Percentiles rank a stretch among this genome's conserved stretches.
Conservation (phyloP, 2,797 vertebrate species). For the Yasuhikotakia modesta region DNA sequence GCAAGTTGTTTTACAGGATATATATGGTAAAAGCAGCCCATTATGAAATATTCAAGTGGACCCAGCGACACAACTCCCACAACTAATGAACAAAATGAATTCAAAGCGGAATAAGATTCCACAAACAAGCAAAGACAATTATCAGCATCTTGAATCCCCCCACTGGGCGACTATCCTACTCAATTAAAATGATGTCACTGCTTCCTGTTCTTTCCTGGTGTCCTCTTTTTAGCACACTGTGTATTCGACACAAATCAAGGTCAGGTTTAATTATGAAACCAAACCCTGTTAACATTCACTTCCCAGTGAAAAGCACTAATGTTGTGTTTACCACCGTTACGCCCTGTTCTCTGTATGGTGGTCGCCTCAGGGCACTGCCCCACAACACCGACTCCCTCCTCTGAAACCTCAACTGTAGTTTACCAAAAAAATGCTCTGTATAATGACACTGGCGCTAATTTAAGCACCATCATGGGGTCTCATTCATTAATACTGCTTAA, state of each 20-base stretch:
- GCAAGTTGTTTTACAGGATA: slow-evolving; percentile 20
- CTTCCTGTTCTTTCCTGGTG: slow-evolving; percentile 46
- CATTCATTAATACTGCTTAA: slow-evolving; percentile 53
- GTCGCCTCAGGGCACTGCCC: slow-evolving; percentile 34
- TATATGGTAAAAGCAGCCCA: slow-evolving; percentile 7
- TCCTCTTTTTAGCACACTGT: slow-evolving; percentile 40
- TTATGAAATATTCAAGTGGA: slow-evolving; percentile 45
- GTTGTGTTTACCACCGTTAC: slow-evolving; percentile 40
- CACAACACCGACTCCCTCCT: slow-evolving; percentile 14
- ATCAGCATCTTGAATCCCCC: slow-evolving; percentile 50
- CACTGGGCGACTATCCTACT: slow-evolving; percentile 45
- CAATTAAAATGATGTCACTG: slow-evolving; percentile 59
- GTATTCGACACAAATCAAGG: slow-evolving; percentile 45
- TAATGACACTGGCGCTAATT: slow-evolving; percentile 20
- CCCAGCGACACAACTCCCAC: slow-evolving; percentile 28
- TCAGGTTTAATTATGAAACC: slow-evolving; percentile 53
- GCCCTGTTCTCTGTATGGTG: slow-evolving; percentile 23
- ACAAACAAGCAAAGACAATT: slow-evolving; percentile 56
- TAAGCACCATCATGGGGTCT: slow-evolving; percentile 49
- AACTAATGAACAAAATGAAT: slow-evolving; percentile 51
- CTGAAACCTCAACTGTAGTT: slow-evolving; percentile 15
- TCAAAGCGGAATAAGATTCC: slow-evolving; percentile 25
- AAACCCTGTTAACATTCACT: slow-evolving; percentile 51
- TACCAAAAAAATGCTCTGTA: slow-evolving; percentile 22
- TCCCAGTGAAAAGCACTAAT: slow-evolving; percentile 43